Percentiles rank a stretch among this genome's conserved stretches.
phyloP scores from a whole-genome alignment of 2,797 vertebrate species.

The Enteromius treurensis region DNA sequence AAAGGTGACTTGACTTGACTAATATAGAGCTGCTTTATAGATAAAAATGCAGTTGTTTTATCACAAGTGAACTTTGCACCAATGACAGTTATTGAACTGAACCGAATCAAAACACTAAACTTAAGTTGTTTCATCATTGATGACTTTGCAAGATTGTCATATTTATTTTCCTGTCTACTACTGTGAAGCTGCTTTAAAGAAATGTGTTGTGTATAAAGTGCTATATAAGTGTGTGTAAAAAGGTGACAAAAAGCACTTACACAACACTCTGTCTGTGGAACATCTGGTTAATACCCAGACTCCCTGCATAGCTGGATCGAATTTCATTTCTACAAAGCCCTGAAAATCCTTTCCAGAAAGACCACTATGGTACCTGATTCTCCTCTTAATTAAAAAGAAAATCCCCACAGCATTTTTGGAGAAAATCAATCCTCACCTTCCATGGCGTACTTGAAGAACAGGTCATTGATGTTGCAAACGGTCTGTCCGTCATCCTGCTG shows the following conservation, averaged over 20 bases:
- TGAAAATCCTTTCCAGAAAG: background rate
- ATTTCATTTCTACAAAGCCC: conserved; percentile 11
- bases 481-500: conserved; percentile 80
- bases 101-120: background rate
- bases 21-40: background rate
- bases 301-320: background rate
- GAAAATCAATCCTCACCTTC: conserved; percentile 80
- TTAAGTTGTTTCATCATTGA: background rate
- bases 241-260: background rate
- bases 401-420: too few species aligned
- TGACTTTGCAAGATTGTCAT: background rate
- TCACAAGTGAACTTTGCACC: background rate
- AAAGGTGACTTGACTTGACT: too few species aligned
- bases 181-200: background rate
- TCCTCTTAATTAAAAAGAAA: background rate
- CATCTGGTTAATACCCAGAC: conserved; percentile 7
- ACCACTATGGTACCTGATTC: background rate
- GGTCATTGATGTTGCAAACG: conserved; percentile 86
- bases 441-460: conserved; percentile 97
- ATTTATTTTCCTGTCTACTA: background rate
- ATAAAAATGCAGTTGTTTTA: background rate
- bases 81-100: background rate
- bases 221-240: background rate
- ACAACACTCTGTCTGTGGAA: background rate
- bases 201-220: too few species aligned